Evolutionary conservation across 2,797 vertebrate species (phyloP).

Genomic region (Pangasius krempfi): DNA sequence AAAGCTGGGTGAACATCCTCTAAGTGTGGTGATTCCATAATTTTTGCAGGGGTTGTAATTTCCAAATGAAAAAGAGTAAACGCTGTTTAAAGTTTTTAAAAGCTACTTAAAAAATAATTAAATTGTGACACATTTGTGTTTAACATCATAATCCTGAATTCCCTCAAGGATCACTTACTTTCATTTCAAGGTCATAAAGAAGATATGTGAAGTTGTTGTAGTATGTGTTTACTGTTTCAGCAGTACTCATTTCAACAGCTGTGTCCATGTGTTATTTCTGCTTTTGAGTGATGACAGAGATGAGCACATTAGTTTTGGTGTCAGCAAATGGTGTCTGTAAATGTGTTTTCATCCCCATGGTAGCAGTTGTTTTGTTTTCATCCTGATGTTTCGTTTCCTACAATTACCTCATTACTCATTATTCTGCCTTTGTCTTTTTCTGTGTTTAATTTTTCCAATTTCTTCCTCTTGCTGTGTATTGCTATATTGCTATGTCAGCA

Average conservation of each 20-base stretch:
- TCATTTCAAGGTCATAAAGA: neutral
- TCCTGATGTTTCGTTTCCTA: slow-evolving; percentile 64
- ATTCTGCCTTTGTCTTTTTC: slow-evolving; percentile 54
- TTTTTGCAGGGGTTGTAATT: too few relatives aligned
- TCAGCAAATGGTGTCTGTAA: slow-evolving; percentile 36
- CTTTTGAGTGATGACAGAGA: neutral
- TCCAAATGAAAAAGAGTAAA: neutral
- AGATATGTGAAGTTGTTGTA: neutral
- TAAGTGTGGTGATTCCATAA: too few relatives aligned
- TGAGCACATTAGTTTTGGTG: slow-evolving; percentile 21
- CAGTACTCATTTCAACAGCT: neutral
- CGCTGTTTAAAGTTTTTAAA: neutral
- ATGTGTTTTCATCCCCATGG: slow-evolving; percentile 34
- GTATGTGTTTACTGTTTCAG: neutral
- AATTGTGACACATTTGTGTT: neutral
- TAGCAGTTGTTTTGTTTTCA: slow-evolving; percentile 53
- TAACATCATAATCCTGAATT: neutral
- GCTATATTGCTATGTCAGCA: slow-evolving; percentile 1
- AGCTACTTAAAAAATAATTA: neutral
- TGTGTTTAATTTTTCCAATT: slow-evolving; percentile 49
- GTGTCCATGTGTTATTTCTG: slow-evolving; percentile 14
- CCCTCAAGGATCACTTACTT: neutral
- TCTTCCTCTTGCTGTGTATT: slow-evolving; percentile 51
- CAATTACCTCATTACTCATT: slow-evolving; percentile 74
- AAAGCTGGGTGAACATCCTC: too few relatives aligned